Conservation (phyloP, 2,888 invertebrate genomes). For the Tetranychus truncatus region DNA sequence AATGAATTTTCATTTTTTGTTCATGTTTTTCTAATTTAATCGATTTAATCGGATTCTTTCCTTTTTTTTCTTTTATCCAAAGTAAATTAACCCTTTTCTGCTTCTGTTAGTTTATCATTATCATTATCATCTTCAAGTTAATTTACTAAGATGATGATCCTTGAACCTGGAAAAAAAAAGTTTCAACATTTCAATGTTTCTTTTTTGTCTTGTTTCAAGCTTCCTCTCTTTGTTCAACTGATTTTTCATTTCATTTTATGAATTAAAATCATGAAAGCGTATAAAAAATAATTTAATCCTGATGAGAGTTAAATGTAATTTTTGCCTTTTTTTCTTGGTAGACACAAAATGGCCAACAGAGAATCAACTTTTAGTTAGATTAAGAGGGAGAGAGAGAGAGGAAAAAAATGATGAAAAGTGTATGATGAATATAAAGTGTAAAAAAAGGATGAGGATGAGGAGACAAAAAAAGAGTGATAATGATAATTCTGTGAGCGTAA, state of each 20-base stretch:
- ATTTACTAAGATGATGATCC: background rate
- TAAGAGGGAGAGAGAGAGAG: background rate
- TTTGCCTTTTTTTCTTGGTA: background rate
- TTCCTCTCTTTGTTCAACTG: too few species aligned
- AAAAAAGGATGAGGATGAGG: background rate
- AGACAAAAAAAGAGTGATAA: background rate
- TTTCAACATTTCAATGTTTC: too few species aligned
- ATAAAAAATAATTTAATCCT: constrained; percentile 23
- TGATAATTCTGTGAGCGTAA: background rate
- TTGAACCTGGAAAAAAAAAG: background rate
- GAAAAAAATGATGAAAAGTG: background rate
- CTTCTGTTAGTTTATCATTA: background rate
- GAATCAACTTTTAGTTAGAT: background rate
- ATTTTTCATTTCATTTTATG: background rate
- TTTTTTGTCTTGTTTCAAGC: too few species aligned
- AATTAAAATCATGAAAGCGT: constrained; percentile 21
- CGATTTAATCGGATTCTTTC: background rate
- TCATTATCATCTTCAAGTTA: background rate
- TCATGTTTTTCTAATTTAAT: background rate
- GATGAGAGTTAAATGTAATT: background rate
- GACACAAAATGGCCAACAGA: background rate
- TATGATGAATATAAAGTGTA: background rate
- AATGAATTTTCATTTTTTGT: background rate
- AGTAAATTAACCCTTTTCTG: constrained; percentile 7
- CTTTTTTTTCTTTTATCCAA: background rate